phyloP scores from a whole-genome alignment of 2,797 vertebrate genomes.

The Simalia tracyae region DNA sequence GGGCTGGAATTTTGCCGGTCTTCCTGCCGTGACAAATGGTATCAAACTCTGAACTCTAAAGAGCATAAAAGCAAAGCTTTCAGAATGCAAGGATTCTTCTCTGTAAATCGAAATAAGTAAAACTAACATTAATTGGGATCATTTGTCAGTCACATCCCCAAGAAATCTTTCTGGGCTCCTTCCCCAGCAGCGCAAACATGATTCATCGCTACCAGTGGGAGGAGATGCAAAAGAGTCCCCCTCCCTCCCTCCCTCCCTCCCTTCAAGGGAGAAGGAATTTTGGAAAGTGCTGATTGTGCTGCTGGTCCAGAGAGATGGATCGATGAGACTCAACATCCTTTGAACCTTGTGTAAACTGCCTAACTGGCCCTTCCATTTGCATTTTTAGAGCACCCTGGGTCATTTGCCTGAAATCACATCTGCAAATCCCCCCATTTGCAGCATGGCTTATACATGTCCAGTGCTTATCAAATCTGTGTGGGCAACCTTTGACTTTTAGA shows the following conservation, averaged over 20 bases:
- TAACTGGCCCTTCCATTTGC: background rate
- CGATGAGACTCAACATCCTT: background rate
- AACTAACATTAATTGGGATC: background rate
- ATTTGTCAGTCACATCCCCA: background rate
- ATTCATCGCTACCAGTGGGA: background rate
- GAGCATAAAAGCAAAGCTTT: background rate
- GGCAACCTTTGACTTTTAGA: background rate
- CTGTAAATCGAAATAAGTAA: background rate
- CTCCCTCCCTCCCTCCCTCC: no score
- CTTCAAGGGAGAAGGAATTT: background rate
- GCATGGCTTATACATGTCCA: background rate
- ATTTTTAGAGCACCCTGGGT: background rate
- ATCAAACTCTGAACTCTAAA: background rate
- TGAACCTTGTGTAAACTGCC: no score
- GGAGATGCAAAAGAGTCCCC: background rate
- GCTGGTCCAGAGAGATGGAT: background rate
- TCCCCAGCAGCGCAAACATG: background rate
- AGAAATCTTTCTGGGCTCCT: background rate
- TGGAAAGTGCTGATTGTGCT: background rate
- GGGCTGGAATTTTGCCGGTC: background rate
- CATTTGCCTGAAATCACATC: background rate
- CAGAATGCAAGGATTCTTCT: background rate
- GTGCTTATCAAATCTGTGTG: background rate
- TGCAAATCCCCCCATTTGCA: background rate
- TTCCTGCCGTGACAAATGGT: slow-evolving; percentile 1